Base-by-base conservation (phyloP, 2,113 vertebrate species). In the Blennius ocellaris region DNA sequence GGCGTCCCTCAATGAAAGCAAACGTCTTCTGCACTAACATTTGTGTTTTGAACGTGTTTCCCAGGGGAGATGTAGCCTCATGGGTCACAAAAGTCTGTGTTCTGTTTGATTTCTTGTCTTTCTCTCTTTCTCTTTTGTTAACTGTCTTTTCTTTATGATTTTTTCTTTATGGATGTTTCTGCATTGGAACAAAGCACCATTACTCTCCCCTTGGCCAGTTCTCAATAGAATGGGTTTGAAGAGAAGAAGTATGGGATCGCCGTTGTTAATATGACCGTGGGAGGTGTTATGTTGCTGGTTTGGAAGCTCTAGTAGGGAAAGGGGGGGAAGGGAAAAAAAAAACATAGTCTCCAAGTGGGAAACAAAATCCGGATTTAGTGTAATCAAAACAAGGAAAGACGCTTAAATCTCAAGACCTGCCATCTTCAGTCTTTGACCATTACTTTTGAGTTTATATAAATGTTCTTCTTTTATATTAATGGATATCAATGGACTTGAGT, bases 401-500 rank as follows among this genome's bases (percentile, higher is more conserved):
- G 39, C 59, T 69, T 48, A 53, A 61, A 87, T 36, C 43, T 61
- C 82, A 78, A 73, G 47, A 80, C 69, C 65, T 83, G 52, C 87
- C 93, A 95, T 94, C 83, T 80, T 76, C 92, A 92, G 88, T 91
- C 91, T 89, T 92, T 88, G 86, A 92, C 84, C 87, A 90, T 94
- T 94, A 90, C 87, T 90, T 30, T 94, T 92, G 69, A 92, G 93
- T 93, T 93, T 89, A 93, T 95, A 93, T 95, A 81, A 93, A 90
- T 94, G 93, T 94, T 93, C 84, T 93, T 91, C 41, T 91, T 94
- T 93, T 92, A 89, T 93, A 92, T 94, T 85, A 90, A 91, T 94
- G 93, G 92, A 90, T 94, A 92, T 95, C 80, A 93, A 90, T 95
- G 93, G 93, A 93, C 84, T 94, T 93, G 78, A 94, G 86, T 94